These are phyloP conservation scores for Zalophus californianus DNA, from an alignment of 2,797 vertebrate species.

Conservation along the genomic window DNA sequence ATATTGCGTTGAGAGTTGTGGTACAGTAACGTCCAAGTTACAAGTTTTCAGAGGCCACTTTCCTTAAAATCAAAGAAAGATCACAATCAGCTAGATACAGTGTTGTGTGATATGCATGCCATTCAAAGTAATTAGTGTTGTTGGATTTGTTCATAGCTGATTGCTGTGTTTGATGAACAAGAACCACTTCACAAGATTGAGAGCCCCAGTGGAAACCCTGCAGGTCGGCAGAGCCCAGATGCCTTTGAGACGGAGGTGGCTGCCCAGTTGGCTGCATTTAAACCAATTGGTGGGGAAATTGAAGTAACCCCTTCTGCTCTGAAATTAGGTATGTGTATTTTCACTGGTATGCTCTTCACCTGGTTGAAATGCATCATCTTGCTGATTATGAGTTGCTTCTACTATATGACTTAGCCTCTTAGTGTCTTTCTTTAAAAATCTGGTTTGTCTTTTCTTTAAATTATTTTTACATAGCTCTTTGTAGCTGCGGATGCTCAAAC, in stretches of 20 bases:
- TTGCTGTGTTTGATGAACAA: slow-evolving; percentile 97
- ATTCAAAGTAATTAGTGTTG: slow-evolving; percentile 72
- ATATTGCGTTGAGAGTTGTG: slow-evolving; percentile 34
- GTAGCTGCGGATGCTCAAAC: not conserved
- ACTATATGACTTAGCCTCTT: not conserved
- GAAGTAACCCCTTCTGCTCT: slow-evolving; percentile 96
- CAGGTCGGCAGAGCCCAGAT: slow-evolving; percentile 92
- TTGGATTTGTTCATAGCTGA: slow-evolving; percentile 90
- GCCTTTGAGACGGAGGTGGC: slow-evolving; percentile 93
- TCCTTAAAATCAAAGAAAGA: slow-evolving; percentile 38
- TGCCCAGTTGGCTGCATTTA: slow-evolving; percentile 91
- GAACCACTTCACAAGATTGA: slow-evolving; percentile 87
- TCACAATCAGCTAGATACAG: not conserved
- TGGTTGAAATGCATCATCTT: not conserved
- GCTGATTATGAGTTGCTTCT: not conserved
- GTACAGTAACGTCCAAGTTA: not conserved
- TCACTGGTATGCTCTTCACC: not conserved
- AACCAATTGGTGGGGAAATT: slow-evolving; percentile 95
- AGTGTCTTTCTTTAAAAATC: not conserved
- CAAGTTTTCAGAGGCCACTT: not conserved
- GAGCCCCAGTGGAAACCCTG: slow-evolving; percentile 83
- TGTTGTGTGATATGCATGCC: not conserved
- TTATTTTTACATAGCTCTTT: not conserved
- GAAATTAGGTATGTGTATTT: slow-evolving; percentile 93
- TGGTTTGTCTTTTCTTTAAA: not conserved